Percentiles rank a stretch among this genome's conserved stretches.
Evolutionary conservation across 2,113 vertebrate genomes (phyloP).

Genomic region (Myxocyprinus asiaticus): DNA sequence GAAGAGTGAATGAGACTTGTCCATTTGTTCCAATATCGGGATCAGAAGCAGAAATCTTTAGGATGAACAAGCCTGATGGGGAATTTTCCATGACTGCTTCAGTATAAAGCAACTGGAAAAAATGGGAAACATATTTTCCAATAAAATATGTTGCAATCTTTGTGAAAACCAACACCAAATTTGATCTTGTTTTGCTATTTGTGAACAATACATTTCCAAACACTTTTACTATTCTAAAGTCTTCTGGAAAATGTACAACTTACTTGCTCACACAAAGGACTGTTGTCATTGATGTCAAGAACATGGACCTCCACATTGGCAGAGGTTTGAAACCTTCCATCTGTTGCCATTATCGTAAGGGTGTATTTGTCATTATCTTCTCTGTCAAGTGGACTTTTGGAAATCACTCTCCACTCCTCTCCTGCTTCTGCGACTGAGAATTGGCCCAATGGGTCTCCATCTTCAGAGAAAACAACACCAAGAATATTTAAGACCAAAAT

Average conservation of each 20-base stretch:
- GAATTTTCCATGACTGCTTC: constrained; percentile 87
- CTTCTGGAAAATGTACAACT: constrained; percentile 42
- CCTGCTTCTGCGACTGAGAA: constrained; percentile 82
- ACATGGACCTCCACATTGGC: constrained; percentile 85
- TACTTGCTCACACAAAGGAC: constrained; percentile 91
- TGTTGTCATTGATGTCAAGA: constrained; percentile 95
- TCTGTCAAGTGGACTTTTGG: constrained; percentile 85
- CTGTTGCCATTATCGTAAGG: constrained; percentile 86
- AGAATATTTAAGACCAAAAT: constrained; percentile 7
- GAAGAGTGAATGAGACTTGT: constrained; percentile 87
- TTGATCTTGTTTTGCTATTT: background rate
- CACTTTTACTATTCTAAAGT: no score
- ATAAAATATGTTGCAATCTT: background rate
- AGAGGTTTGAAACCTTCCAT: constrained; percentile 88
- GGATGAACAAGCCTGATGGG: constrained; percentile 75
- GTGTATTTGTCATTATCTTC: constrained; percentile 83
- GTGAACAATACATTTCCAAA: background rate
- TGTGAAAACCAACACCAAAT: background rate
- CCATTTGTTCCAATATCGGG: constrained; percentile 84
- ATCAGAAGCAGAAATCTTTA: constrained; percentile 87
- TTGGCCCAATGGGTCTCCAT: constrained; percentile 88
- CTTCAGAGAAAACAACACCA: constrained; percentile 63
- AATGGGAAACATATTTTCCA: background rate
- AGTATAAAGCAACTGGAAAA: constrained; percentile 81
- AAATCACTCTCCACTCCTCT: constrained; percentile 85